Evolutionary conservation across 1,140 invertebrate genomes (phyloP).

Genomic region (Hylaeus anthracinus): DNA sequence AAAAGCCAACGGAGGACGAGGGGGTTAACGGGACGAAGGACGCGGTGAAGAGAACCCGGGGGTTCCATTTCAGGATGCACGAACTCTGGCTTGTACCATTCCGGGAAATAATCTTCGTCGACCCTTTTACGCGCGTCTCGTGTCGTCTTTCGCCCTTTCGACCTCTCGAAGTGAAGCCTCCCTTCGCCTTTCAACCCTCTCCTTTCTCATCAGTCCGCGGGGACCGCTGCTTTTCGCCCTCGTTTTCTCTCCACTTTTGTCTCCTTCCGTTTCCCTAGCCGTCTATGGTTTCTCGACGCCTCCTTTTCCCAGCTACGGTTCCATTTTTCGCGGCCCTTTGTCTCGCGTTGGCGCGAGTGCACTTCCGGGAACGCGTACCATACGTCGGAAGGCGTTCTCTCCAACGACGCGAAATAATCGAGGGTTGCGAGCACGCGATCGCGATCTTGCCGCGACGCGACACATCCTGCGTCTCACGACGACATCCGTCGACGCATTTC

Average conservation of each 20-base stretch:
- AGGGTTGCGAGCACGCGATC: neutral
- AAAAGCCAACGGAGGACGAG: neutral
- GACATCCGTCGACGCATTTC: neutral
- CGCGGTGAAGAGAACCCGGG: conserved; percentile 2
- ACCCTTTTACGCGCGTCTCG: conserved; percentile 55
- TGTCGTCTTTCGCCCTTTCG: conserved; percentile 51
- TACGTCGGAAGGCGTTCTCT: conserved; percentile 1
- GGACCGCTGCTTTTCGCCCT: neutral
- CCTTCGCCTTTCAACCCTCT: conserved; percentile 23
- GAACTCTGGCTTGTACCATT: conserved; percentile 14
- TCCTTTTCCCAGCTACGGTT: neutral
- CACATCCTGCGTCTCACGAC: too few species aligned
- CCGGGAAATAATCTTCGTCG: conserved; percentile 58
- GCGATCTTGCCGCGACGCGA: neutral
- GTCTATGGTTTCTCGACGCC: conserved; percentile 1
- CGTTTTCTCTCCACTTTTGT: neutral
- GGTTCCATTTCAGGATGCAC: conserved; percentile 44
- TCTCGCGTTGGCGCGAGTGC: conserved; percentile 2
- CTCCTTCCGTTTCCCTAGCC: neutral
- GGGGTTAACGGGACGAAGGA: neutral
- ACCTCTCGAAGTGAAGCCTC: conserved; percentile 18
- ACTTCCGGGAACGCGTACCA: neutral
- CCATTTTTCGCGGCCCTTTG: neutral
- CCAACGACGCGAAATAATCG: conserved; percentile 24
- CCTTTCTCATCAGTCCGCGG: conserved; percentile 5